Evolutionary conservation across 2,888 invertebrate genomes (phyloP).

Genomic region (Darwinula stevensoni): DNA sequence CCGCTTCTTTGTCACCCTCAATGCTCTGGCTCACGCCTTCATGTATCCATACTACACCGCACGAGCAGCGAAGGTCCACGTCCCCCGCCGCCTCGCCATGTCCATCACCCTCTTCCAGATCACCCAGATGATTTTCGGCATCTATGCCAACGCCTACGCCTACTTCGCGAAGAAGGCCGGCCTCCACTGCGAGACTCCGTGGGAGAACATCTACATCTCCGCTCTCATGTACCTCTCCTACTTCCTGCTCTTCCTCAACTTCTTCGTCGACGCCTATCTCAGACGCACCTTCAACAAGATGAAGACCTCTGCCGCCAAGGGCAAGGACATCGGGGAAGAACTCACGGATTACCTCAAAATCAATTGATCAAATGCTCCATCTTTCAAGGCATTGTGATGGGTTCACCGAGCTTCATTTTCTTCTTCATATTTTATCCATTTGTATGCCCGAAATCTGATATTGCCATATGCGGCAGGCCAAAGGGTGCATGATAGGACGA

Average conservation of each 20-base stretch:
- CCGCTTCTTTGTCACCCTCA: conserved; percentile 81
- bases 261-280: no score
- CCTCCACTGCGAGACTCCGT: conserved; percentile 49
- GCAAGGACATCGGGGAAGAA: no score
- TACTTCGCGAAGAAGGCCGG: conserved; percentile 32
- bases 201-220: conserved; percentile 56
- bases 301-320: no score
- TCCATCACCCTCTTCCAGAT: conserved; percentile 67
- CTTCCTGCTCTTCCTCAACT: conserved; percentile 65
- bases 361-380: no score
- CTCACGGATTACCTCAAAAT: no score
- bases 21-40: conserved; percentile 62
- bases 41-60: conserved; percentile 79
- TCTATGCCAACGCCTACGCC: conserved; percentile 62
- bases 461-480: no score
- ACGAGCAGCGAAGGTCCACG: conserved; percentile 50
- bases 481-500: no score
- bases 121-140: conserved; percentile 75
- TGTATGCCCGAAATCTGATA: no score
- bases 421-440: no score
- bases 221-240: conserved; percentile 82
- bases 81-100: conserved; percentile 38
- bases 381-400: no score
- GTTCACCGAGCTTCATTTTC: no score
- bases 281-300: no score